phyloP scores from a whole-genome alignment of 92 coral and sea anemone species.

The Epizoanthus ramosus region DNA sequence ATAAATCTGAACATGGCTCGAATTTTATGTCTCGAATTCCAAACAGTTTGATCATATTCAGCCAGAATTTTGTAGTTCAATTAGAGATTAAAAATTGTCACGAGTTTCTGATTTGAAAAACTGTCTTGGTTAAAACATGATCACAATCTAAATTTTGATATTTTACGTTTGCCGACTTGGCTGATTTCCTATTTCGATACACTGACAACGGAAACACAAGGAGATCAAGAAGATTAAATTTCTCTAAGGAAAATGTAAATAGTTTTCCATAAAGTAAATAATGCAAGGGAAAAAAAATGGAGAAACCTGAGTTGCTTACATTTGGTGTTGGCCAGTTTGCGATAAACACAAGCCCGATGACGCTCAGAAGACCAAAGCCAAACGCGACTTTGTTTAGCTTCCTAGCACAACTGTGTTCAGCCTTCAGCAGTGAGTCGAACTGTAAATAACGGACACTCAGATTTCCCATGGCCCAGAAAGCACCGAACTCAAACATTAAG shows the following conservation, averaged over 20 bases:
- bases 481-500: slow-evolving; percentile 39
- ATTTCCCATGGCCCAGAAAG: slow-evolving; percentile 39
- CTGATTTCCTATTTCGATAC: neutral
- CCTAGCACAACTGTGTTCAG: slow-evolving; percentile 1
- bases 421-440: slow-evolving; percentile 25
- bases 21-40: too few relatives aligned
- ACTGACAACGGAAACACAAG: neutral
- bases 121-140: neutral
- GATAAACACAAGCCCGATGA: slow-evolving; percentile 31
- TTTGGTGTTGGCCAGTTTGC: slow-evolving; percentile 46
- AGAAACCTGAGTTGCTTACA: slow-evolving; percentile 14
- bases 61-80: neutral
- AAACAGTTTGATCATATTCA: too few relatives aligned
- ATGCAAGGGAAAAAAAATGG: neutral
- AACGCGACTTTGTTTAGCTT: slow-evolving; percentile 34
- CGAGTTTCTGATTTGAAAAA: neutral
- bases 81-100: neutral
- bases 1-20: too few relatives aligned
- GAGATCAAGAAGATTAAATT: neutral
- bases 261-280: neutral
- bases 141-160: neutral
- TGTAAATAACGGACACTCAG: slow-evolving; percentile 31
- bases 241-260: neutral
- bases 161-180: neutral
- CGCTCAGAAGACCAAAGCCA: slow-evolving; percentile 30